Conservation (phyloP, 2,113 vertebrate genomes). For the Trogon melanurus region DNA sequence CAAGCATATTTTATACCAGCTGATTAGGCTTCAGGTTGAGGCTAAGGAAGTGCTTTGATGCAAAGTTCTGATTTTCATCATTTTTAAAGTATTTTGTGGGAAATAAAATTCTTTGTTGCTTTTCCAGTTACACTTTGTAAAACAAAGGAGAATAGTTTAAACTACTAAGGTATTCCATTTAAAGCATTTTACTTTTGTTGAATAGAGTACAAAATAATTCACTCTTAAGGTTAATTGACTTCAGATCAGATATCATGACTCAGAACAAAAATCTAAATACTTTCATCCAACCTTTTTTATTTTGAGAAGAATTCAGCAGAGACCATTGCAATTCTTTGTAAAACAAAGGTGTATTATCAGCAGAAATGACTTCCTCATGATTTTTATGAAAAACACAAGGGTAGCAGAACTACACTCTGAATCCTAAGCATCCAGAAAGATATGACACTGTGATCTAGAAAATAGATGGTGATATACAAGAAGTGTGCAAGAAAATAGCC, state of each 20-base stretch:
- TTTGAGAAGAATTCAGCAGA: not conserved
- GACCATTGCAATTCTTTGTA: not conserved
- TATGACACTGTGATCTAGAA: not conserved
- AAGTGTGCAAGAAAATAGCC: not conserved
- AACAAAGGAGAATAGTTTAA: slow-evolving; percentile 43
- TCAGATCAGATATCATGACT: not conserved
- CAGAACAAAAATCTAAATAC: not conserved
- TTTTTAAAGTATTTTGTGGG: slow-evolving; percentile 8
- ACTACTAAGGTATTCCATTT: not conserved
- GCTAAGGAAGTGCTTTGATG: slow-evolving; percentile 51
- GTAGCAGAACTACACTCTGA: not conserved
- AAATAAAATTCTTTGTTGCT: not conserved
- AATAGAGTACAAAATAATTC: not conserved
- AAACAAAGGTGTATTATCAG: not conserved
- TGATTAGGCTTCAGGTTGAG: slow-evolving; percentile 51
- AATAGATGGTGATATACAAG: not conserved
- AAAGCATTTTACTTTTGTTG: not conserved
- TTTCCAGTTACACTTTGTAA: slow-evolving; percentile 37
- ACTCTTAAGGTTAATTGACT: not conserved
- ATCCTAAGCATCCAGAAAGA: not conserved
- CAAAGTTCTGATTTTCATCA: slow-evolving; percentile 20
- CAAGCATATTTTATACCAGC: slow-evolving; percentile 59
- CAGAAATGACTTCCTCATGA: not conserved
- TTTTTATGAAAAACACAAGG: not conserved
- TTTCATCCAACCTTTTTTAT: not conserved